phyloP scores from a whole-genome alignment of 2,113 vertebrate genomes.

The Vimba vimba region DNA sequence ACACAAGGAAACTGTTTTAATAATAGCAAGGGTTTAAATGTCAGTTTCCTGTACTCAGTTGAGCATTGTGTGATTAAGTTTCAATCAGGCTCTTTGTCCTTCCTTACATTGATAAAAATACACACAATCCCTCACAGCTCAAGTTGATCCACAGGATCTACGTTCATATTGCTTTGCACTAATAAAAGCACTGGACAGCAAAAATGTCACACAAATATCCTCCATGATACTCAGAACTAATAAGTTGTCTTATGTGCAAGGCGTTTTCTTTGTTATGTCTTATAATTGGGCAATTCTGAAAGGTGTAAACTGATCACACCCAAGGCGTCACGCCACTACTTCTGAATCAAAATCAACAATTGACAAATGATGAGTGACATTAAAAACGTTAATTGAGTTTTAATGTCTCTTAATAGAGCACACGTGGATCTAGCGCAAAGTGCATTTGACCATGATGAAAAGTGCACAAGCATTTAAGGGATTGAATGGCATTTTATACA shows the following conservation, averaged over 20 bases:
- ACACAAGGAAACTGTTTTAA: not conserved
- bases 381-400: not conserved
- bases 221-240: not conserved
- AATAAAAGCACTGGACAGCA: not conserved
- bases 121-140: not conserved
- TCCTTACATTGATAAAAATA: not conserved
- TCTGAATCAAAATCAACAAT: not conserved
- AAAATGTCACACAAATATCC: not conserved
- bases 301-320: not conserved
- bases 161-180: not conserved
- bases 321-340: not conserved
- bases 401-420: constrained; percentile 5
- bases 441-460: not conserved
- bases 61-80: constrained; percentile 13
- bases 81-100: constrained; percentile 7
- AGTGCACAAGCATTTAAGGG: not conserved
- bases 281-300: not conserved
- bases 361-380: constrained; percentile 11
- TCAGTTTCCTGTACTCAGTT: not conserved
- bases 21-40: not conserved
- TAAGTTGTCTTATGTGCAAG: not conserved
- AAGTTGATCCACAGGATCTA: not conserved
- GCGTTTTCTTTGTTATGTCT: not conserved
- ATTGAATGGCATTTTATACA: constrained; percentile 18
- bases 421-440: not conserved